Conservation (phyloP, 1,140 invertebrate species). For the Glossosoma conforme region DNA sequence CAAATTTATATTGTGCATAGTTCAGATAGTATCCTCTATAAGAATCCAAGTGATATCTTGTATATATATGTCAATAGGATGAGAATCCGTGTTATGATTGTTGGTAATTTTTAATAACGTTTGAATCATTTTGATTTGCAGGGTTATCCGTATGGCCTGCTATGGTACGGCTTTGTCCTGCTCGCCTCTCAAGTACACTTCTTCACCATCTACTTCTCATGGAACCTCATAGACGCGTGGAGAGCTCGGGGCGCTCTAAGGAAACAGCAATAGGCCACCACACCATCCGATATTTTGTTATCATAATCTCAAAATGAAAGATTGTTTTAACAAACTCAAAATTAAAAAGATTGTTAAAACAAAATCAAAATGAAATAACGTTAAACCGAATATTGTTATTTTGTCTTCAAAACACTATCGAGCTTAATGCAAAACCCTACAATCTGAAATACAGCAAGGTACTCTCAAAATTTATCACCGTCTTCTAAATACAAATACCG, state of each 20-base stretch:
- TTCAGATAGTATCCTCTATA: no score
- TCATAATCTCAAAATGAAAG: no score
- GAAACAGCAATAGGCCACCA: conserved; percentile 38
- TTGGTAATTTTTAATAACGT: not conserved
- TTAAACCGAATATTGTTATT: no score
- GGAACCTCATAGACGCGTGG: conserved; percentile 84
- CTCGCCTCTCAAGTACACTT: conserved; percentile 85
- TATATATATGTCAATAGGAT: not conserved
- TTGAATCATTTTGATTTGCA: conserved; percentile 45
- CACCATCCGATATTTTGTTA: not conserved
- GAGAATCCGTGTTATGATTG: not conserved
- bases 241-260: conserved; percentile 61
- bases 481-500: no score
- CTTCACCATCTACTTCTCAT: conserved; percentile 86
- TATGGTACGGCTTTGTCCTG: conserved; percentile 92
- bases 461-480: no score
- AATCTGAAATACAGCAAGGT: conserved; percentile 1
- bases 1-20: no score
- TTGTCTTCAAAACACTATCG: no score
- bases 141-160: conserved; percentile 84
- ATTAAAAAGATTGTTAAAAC: no score
- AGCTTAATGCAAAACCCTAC: conserved; percentile 9
- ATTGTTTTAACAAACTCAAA: no score
- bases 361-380: no score
- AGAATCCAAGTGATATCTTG: no score